Evolutionary conservation across 2,797 vertebrate species (phyloP), one percentile per base, ranked within the genome.

Genomic region (Nasua narica): DNA sequence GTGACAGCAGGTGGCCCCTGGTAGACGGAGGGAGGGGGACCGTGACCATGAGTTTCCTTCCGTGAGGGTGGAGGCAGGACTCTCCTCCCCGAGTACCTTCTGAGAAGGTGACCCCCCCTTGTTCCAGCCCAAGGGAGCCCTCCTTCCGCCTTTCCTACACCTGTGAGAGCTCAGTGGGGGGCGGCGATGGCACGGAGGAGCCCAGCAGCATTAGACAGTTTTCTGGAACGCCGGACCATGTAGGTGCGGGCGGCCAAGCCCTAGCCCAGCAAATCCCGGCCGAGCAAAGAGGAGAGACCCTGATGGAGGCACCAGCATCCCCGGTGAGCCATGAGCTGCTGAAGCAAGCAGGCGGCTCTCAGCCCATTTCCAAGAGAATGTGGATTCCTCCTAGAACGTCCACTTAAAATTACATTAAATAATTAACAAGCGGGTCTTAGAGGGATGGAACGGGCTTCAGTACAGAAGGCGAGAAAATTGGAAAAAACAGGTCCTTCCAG

Each of bases 401-500:
- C 93, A 65, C 87, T 81, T 48, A 54, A 87, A 87, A 65, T 69
- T 19, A 43, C 83, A 77, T 88, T 96, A 54, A 76, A 70, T 94
- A 92, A 92, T 85, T 70, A 95, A 77, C 76, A 37, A 88, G 92
- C 72, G 81, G 81, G 18, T 89, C 78, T 14, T 1, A 91, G 14
- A 87, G 40, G 37, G 27, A 8, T 58, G 74, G 87, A 78, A 56
- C 0, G 54, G 67, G 58, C 35, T 92, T 62, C 8, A 27, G 56
- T 48, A 90, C 86, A 86, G 92, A 89, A 79, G 72, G 70, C 82
- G 74, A 87, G 50, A 46, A 93, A 14, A 78, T 62, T 4, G 54
- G 69, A 97, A 97, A 96, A 15, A 87, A 93, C 96, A 84, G 46
- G 6, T 72, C 94, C 35, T 14, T 90, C 90, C 27, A 86, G 50